These are phyloP conservation scores for Deilephila porcellus DNA, from an alignment of 2,888 invertebrate species.

Conservation along the genomic window DNA sequence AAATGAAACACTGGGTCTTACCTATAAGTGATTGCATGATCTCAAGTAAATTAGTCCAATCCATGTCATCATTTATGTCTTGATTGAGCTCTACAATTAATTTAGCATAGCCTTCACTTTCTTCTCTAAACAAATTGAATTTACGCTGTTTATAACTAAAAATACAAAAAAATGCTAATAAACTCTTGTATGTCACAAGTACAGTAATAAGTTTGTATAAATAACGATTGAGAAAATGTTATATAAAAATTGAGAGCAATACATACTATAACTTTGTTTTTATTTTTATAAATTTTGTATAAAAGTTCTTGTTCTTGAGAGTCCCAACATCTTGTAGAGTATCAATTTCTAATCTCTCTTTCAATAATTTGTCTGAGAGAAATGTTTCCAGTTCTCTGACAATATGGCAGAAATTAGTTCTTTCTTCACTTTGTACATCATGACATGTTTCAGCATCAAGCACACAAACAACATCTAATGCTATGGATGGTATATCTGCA, in stretches of 20 bases:
- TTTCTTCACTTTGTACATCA: conserved; percentile 89
- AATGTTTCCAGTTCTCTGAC: conserved; percentile 92
- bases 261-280: conserved; percentile 99
- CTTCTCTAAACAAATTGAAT: conserved; percentile 99
- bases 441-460: conserved; percentile 92
- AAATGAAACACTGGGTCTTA: conserved; percentile 62
- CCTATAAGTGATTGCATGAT: conserved; percentile 97
- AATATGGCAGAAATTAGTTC: conserved; percentile 90
- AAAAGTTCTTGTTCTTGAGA: conserved; percentile 94
- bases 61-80: conserved; percentile 87
- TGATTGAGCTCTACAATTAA: conserved; percentile 96
- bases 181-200: no score
- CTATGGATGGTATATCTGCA: conserved; percentile 91
- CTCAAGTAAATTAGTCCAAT: conserved; percentile 90
- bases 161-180: conserved; percentile 42
- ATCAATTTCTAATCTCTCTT: conserved; percentile 97
- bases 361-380: conserved; percentile 93
- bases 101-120: conserved; percentile 99
- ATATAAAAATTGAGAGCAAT: conserved; percentile 37
- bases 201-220: no score
- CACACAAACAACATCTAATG: conserved; percentile 93
- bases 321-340: conserved; percentile 96
- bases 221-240: no score
- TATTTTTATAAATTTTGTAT: conserved; percentile 98
- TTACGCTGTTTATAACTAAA: conserved; percentile 99